Conservation (phyloP, 1,140 invertebrate genomes). For the Cotesia typhae region DNA sequence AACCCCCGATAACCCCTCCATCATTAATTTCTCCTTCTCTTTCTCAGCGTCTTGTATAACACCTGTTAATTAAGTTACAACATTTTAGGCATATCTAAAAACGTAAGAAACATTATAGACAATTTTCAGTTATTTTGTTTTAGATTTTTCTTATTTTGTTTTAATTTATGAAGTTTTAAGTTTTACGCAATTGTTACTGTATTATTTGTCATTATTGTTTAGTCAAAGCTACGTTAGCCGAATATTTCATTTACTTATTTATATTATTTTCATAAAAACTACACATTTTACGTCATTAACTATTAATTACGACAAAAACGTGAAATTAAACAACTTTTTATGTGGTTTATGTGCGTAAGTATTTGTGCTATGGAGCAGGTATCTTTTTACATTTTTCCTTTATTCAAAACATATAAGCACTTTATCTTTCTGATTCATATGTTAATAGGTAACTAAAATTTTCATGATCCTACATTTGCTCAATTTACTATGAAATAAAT, state of each 20-base stretch:
- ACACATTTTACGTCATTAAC: constrained; percentile 2
- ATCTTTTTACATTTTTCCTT: constrained; percentile 42
- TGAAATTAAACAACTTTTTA: constrained; percentile 60
- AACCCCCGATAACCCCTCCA: constrained; percentile 67
- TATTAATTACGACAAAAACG: constrained; percentile 44
- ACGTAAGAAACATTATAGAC: constrained; percentile 46
- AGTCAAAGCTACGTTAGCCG: constrained; percentile 63
- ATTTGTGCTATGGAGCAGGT: constrained; percentile 64
- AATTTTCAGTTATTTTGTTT: constrained; percentile 52
- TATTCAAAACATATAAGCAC: neutral
- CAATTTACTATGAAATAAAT: constrained; percentile 23
- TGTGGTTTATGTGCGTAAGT: constrained; percentile 59
- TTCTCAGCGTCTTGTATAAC: constrained; percentile 66
- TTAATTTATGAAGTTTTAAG: constrained; percentile 45
- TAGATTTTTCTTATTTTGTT: constrained; percentile 51
- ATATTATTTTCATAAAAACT: neutral
- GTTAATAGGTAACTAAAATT: too few species aligned
- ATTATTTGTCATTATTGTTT: constrained; percentile 49
- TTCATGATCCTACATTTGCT: neutral
- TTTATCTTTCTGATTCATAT: too few species aligned
- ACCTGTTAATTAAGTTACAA: constrained; percentile 67
- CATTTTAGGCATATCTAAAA: constrained; percentile 63
- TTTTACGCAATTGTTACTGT: constrained; percentile 13
- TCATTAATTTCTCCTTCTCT: constrained; percentile 66
- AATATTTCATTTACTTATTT: constrained; percentile 52